These are phyloP conservation scores for Drosophila subsilvestris DNA, from an alignment of 2,888 invertebrate genomes.

Conservation along the genomic window DNA sequence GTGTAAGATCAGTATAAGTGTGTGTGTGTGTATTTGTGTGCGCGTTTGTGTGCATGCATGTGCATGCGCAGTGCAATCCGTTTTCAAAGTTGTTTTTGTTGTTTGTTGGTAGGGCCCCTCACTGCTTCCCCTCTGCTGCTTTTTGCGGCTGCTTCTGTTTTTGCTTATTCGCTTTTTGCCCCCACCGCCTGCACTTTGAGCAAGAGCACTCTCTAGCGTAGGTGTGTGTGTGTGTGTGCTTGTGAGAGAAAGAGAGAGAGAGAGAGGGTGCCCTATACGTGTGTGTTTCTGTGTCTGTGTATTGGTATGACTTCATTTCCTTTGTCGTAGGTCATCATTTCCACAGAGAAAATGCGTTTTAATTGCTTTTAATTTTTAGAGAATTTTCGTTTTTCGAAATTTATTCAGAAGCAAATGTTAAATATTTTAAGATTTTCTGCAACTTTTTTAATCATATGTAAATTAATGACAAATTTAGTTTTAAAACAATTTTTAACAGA, in stretches of 20 bases:
- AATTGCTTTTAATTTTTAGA: conserved; percentile 41
- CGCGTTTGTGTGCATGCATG: conserved; percentile 55
- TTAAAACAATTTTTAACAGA: background rate
- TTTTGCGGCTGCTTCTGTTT: conserved; percentile 34
- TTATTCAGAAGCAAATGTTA: background rate
- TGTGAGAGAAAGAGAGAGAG: background rate
- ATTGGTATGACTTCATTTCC: conserved; percentile 83
- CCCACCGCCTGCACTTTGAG: conserved; percentile 59
- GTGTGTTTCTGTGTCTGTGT: conserved; percentile 35
- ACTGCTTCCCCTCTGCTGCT: background rate
- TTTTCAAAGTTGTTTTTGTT: conserved; percentile 41
- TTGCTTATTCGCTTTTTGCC: conserved; percentile 40
- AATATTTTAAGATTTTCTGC: background rate
- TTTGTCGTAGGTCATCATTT: conserved; percentile 83
- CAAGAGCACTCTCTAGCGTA: conserved; percentile 51
- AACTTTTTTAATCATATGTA: background rate
- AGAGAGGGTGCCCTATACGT: background rate
- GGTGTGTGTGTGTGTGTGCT: conserved; percentile 15
- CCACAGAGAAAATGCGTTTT: conserved; percentile 70
- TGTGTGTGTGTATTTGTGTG: conserved; percentile 21
- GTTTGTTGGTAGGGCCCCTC: conserved; percentile 49
- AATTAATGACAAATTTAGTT: background rate
- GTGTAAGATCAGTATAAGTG: conserved; percentile 25
- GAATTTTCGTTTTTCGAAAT: conserved; percentile 20
- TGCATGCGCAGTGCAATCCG: conserved; percentile 73